phyloP scores from a whole-genome alignment of 2,113 vertebrate genomes.

The Columbina picui region DNA sequence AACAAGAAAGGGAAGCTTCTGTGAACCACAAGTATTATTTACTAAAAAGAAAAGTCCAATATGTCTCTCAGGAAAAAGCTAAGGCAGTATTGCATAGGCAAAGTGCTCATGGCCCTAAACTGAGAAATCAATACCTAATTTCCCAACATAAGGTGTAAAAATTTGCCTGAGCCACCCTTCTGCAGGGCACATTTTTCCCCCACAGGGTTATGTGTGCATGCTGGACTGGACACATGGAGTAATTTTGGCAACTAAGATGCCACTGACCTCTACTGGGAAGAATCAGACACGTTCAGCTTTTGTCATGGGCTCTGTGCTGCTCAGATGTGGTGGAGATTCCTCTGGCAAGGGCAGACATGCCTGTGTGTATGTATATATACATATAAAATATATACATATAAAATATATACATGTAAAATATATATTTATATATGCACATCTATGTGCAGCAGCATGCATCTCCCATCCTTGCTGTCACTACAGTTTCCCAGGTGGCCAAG shows the following conservation, averaged over 20 bases:
- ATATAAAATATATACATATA: rapidly evolving
- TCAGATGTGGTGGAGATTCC: background rate
- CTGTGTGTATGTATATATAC: rapidly evolving
- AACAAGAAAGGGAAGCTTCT: background rate
- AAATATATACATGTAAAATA: too few species aligned
- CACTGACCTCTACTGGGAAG: constrained; percentile 45
- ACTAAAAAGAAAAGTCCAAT: background rate
- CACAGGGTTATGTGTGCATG: rapidly evolving
- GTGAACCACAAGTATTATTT: background rate
- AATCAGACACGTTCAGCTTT: background rate
- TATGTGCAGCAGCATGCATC: background rate
- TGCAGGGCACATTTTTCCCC: rapidly evolving
- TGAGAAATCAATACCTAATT: background rate
- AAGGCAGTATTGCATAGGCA: background rate
- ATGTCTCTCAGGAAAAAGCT: background rate
- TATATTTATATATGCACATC: background rate
- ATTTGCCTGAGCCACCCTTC: background rate
- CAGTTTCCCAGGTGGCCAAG: background rate
- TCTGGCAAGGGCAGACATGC: background rate
- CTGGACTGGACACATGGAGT: background rate
- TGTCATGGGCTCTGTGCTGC: background rate
- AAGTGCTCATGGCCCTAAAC: background rate
- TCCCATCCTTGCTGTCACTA: background rate
- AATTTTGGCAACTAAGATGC: background rate
- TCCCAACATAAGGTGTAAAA: background rate